Conservation (phyloP, 2,888 invertebrate genomes). For the Patella ulyssiponensis region DNA sequence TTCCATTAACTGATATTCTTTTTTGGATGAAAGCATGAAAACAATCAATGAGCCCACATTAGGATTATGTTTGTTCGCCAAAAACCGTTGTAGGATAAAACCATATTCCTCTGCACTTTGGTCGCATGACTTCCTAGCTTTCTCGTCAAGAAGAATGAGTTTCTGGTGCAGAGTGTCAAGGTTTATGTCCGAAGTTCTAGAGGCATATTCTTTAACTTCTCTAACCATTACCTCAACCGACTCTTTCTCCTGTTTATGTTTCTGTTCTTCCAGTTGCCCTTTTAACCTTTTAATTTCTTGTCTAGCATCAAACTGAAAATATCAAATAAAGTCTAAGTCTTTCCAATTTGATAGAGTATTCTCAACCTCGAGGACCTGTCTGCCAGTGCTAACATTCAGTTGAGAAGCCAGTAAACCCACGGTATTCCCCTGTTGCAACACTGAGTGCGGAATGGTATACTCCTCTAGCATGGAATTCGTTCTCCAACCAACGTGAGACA, state of each 20-base stretch:
- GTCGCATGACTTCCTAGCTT: conserved; percentile 1
- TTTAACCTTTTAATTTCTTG: not conserved
- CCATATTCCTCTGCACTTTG: not conserved
- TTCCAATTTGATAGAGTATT: not conserved
- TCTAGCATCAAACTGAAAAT: not conserved
- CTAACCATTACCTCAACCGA: not conserved
- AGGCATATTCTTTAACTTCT: conserved; percentile 2
- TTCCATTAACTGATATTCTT: not conserved
- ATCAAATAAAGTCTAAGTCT: not conserved
- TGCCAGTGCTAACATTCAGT: not conserved
- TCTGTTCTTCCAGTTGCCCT: not conserved
- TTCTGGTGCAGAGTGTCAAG: not conserved
- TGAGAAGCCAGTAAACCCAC: not conserved
- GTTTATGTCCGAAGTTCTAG: not conserved
- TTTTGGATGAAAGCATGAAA: not conserved
- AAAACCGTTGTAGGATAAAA: not conserved
- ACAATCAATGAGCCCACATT: not conserved
- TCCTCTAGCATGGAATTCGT: not conserved
- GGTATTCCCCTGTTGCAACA: not conserved
- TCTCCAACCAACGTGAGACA: conserved; percentile 18
- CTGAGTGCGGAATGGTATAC: not conserved
- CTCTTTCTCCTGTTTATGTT: not conserved
- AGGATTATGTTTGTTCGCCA: not conserved
- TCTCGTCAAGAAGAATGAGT: not conserved
- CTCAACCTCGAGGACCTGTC: not conserved